Conservation (phyloP, 1,140 invertebrate genomes). For the Euglossa dilemma region DNA sequence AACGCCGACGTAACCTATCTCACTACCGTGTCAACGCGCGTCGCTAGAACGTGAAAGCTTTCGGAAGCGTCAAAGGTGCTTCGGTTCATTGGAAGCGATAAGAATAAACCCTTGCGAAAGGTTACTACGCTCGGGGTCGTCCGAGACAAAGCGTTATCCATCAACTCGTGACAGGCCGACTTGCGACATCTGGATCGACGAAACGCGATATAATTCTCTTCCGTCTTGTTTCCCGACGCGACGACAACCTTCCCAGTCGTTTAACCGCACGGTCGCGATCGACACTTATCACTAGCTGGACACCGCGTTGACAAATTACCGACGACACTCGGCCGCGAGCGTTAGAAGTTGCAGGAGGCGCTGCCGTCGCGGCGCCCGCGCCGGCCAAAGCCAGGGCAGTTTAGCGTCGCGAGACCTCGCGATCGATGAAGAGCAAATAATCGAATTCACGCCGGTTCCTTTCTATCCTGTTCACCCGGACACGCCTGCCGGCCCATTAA, state of each 20-base stretch:
- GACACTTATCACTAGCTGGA: constrained; percentile 4
- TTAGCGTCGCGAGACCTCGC: background rate
- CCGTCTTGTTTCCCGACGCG: background rate
- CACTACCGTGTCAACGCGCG: too few relatives aligned
- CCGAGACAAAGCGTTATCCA: background rate
- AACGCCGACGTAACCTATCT: too few relatives aligned
- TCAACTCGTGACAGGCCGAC: background rate
- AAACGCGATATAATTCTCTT: background rate
- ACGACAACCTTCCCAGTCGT: background rate
- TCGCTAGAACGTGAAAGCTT: too few relatives aligned
- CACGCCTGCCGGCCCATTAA: constrained; percentile 30
- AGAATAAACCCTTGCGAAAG: too few relatives aligned
- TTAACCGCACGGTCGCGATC: constrained; percentile 10
- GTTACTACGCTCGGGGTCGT: background rate
- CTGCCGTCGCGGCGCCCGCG: background rate
- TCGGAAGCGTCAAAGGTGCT: too few relatives aligned
- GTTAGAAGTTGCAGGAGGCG: constrained; percentile 20
- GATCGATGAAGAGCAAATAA: constrained; percentile 21
- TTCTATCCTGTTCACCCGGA: constrained; percentile 21
- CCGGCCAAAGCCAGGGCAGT: background rate
- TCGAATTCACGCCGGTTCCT: constrained; percentile 37
- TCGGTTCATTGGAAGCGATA: too few relatives aligned
- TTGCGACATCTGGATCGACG: background rate
- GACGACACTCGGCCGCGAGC: background rate
- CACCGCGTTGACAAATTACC: constrained; percentile 14